A percentile compares a stretch with the other conserved stretches of the same genome.
Evolutionary conservation across 30 jellyfish, hydroid and myxozoan genomes (phyloP).

Genomic region (Aurelia sp.): DNA sequence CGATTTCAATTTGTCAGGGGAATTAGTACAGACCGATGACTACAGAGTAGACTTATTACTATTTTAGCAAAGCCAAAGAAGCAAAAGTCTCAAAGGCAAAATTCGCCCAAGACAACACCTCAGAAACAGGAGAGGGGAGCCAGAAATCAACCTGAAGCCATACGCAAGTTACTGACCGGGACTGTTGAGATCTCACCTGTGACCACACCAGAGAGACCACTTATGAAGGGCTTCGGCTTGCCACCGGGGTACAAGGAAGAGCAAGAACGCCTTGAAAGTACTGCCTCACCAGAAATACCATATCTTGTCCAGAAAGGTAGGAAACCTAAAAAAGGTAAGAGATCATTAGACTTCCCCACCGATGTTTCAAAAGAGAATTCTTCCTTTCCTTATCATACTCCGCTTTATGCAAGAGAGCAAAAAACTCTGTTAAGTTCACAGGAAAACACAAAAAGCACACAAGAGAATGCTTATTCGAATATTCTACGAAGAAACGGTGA

Average conservation of each 20-base stretch:
- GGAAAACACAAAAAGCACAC: too few species aligned
- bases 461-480: background rate
- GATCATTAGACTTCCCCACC: too few species aligned
- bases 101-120: background rate
- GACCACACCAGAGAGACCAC: constrained; percentile 33
- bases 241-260: constrained; percentile 17
- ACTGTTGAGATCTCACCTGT: constrained; percentile 64
- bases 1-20: too few species aligned
- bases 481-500: background rate
- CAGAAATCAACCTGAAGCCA: constrained; percentile 84
- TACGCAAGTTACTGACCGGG: constrained; percentile 81
- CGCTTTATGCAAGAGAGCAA: too few species aligned
- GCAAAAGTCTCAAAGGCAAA: background rate
- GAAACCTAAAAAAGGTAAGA: background rate
- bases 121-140: background rate
- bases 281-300: background rate
- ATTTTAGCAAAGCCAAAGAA: constrained; percentile 18
- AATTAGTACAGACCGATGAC: too few species aligned
- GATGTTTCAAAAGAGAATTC: too few species aligned
- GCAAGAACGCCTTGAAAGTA: background rate
- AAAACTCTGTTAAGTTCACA: too few species aligned
- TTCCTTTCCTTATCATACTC: too few species aligned
- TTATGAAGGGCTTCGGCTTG: constrained; percentile 23
- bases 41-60: background rate
- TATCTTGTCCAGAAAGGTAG: background rate